Percentiles rank a stretch among this genome's conserved stretches.
These are phyloP conservation scores for Tangachromis dhanisi DNA, from an alignment of 2,113 vertebrate species.

Conservation along the genomic window DNA sequence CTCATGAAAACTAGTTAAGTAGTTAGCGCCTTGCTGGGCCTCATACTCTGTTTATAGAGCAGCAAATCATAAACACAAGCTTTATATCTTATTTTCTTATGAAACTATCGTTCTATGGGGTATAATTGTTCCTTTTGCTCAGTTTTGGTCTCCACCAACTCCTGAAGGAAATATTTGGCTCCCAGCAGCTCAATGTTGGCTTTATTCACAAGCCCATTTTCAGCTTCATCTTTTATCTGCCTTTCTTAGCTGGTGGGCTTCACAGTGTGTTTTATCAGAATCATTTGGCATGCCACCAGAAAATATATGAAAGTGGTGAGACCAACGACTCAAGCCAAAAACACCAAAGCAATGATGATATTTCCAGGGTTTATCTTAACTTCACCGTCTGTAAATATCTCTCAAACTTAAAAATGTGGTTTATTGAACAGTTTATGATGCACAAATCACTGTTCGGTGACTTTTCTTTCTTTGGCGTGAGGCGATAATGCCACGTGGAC, in stretches of 20 bases:
- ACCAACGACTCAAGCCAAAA: neutral
- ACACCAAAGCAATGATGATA: neutral
- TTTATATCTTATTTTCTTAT: neutral
- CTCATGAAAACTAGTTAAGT: neutral
- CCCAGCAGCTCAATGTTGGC: neutral
- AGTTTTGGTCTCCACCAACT: neutral
- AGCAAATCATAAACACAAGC: neutral
- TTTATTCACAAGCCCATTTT: neutral
- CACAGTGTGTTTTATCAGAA: neutral
- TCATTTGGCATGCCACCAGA: neutral
- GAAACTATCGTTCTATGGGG: neutral
- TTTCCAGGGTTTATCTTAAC: neutral
- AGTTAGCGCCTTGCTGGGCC: neutral
- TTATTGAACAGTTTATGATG: neutral
- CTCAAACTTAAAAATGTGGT: neutral
- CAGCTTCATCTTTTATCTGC: neutral
- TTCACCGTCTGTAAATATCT: neutral
- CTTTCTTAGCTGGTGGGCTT: neutral
- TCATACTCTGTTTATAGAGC: neutral
- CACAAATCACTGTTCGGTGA: neutral
- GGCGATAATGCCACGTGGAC: accelerated
- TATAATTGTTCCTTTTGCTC: neutral
- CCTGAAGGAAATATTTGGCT: neutral
- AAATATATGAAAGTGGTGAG: neutral
- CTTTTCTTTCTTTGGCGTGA: neutral